Base-by-base conservation (phyloP, 2,888 invertebrate genomes). In the Sicus ferrugineus region DNA sequence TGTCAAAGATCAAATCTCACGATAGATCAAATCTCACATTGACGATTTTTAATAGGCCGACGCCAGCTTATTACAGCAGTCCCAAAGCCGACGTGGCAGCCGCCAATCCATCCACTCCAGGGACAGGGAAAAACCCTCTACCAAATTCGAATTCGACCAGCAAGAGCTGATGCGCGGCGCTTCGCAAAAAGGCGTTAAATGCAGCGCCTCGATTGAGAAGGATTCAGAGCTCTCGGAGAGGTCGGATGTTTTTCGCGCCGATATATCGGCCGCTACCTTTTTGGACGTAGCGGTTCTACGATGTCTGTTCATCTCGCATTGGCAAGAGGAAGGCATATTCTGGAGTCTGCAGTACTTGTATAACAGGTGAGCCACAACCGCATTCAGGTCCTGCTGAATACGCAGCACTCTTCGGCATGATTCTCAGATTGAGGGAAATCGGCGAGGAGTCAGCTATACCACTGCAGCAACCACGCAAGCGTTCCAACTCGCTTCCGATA, bases 291-390 rank as follows among this genome's bases (percentile, higher is more conserved):
- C 97, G 2, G 97, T 98, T 0, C 86, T 99, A 67, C 89, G 98
- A 65, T 98, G 98, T 82, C 88, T 99, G 16, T 97, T 99, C 82
- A 93, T 97, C 72, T 90, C 95, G 0, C 96, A 97, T 80, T 99
- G 99, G 99, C 93, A 95, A 81, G 98, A 98, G 82, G 98, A 98
- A 83, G 99, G 99, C 0, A 93, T 98, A 14, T 95, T 94, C 84
- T 99, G 99, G 99, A 97, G 96, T 16, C 86, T 98, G 34, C 94
- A 95, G 83, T 98, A 93, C 85, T 87, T 96, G 73, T 94, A 94
- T 78, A 94, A 95, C 81, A 90, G 96, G 95, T 94, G 79, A 74
- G 73, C 74, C 42, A 34, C 50, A 21, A 42, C 4, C n/a, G 16
- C 23, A 14, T 11, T 34, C 11, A 9, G 38, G 38, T 34, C 38